Base-by-base conservation (phyloP, 2,797 vertebrate genomes). In the Tragopan temminckii region DNA sequence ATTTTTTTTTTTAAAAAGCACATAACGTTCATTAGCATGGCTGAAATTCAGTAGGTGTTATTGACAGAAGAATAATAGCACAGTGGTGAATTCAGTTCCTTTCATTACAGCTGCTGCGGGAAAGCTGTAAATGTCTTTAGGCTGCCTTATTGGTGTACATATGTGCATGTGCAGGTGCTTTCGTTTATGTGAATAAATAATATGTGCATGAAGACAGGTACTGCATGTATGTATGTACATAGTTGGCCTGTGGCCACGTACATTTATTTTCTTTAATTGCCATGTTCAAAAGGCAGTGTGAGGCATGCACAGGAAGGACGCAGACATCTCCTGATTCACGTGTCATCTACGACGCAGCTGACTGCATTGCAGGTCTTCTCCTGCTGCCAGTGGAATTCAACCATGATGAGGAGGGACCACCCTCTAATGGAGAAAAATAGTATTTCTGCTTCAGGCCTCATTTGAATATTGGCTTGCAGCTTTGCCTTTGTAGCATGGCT, bases 381-480 rank as follows among this genome's bases (percentile, higher is more conserved):
- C 63, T 92, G 67, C 93, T 95, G 92, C 85, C 94, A 85, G 86
- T 91, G 90, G 72, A 93, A 89, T 72, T 82, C 96, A 95, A 85
- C 80, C 85, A 21, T 35, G 80, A 84, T 74, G 89, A 94, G 89
- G 31, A 90, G 74, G 95, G 86, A 95, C 89, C 95, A 93, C 95
- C 94, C 97, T 96, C 95, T 95, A 85, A 80, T 78, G 81, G 89
- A 89, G 91, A 83, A 83, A 95, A 64, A 59, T n/a, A 88, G 94
- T 85, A 88, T 89, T 96, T 94, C 83, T 3, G 35, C 46, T 86
- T 45, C 3, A 0, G 83, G 71, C 33, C 53, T 95, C 75, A 69
- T 93, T 43, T 95, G 89, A 94, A 88, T 89, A 70, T 58, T 85
- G 90, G 87, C 82, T 95, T 72, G 71, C 79, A 78, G 58, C 66